These are phyloP conservation scores for Lemur catta DNA, from an alignment of 2,797 vertebrate species.

Conservation along the genomic window DNA sequence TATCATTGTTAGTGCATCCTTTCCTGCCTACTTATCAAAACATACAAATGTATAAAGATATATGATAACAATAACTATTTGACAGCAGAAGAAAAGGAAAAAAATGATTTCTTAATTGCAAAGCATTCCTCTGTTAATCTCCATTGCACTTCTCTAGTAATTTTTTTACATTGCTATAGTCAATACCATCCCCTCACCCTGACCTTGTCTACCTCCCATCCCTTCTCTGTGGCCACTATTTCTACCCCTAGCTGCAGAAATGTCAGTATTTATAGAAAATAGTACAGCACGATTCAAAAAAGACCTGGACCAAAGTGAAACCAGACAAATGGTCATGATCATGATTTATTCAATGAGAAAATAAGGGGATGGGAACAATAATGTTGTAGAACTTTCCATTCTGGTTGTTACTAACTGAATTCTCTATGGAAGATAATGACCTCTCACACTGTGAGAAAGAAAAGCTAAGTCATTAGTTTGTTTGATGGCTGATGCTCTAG, in stretches of 20 bases:
- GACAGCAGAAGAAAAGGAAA: not conserved
- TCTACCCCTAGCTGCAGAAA: not conserved
- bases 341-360: not conserved
- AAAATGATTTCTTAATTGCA: not conserved
- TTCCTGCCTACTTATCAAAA: not conserved
- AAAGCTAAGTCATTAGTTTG: not conserved
- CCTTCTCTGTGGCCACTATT: not conserved
- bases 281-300: not conserved
- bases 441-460: not conserved
- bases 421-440: not conserved
- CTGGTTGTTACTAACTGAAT: not conserved
- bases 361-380: not conserved
- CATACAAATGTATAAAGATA: not conserved
- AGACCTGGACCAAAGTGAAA: slow-evolving; percentile 8
- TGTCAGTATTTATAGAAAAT: not conserved
- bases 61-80: not conserved
- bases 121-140: not conserved
- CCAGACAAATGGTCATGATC: not conserved
- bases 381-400: not conserved
- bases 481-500: not conserved
- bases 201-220: not conserved
- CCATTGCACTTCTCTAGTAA: not conserved
- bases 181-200: not conserved
- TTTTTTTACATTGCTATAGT: slow-evolving; percentile 23
- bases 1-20: not conserved